Conservation (phyloP, 2,888 invertebrate genomes). For the Morinoia aosen region DNA sequence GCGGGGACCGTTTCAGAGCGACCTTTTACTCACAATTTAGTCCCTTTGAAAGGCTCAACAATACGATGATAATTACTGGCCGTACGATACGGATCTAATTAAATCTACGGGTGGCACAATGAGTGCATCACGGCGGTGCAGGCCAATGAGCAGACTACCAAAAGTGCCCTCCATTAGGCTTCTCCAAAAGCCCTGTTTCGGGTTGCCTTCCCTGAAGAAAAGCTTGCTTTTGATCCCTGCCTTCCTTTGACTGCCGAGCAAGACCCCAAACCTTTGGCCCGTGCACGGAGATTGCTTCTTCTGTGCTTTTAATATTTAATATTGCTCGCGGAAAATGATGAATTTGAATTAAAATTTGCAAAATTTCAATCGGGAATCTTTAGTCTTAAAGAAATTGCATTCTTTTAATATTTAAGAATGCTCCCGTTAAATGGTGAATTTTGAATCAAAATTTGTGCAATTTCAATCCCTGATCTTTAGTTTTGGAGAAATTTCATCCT, state of each 20-base stretch:
- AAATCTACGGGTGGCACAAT: neutral
- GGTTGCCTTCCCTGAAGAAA: slow-evolving; percentile 24
- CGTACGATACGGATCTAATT: slow-evolving; percentile 1
- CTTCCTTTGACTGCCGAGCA: neutral
- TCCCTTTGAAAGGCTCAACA: neutral
- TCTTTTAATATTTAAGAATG: too few species aligned
- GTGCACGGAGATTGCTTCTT: too few species aligned
- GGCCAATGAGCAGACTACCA: neutral
- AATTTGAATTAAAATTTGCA: too few species aligned
- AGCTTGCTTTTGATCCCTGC: neutral
- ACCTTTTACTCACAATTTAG: slow-evolving; percentile 9
- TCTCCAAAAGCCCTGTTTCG: slow-evolving; percentile 9
- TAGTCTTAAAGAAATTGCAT: too few species aligned
- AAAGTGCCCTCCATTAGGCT: neutral
- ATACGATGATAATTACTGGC: slow-evolving; percentile 23
- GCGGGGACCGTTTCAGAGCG: neutral
- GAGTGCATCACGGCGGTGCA: neutral
- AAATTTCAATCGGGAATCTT: too few species aligned
- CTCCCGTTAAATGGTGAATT: too few species aligned
- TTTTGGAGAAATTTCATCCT: too few species aligned
- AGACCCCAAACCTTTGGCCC: neutral
- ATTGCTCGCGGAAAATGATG: too few species aligned
- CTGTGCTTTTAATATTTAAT: too few species aligned
- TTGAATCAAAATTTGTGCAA: too few species aligned
- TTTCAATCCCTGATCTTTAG: too few species aligned